A percentile compares a stretch with the other conserved stretches of the same genome.
Conservation (phyloP, 1,140 invertebrate species). For the Bemisia tabaci region DNA sequence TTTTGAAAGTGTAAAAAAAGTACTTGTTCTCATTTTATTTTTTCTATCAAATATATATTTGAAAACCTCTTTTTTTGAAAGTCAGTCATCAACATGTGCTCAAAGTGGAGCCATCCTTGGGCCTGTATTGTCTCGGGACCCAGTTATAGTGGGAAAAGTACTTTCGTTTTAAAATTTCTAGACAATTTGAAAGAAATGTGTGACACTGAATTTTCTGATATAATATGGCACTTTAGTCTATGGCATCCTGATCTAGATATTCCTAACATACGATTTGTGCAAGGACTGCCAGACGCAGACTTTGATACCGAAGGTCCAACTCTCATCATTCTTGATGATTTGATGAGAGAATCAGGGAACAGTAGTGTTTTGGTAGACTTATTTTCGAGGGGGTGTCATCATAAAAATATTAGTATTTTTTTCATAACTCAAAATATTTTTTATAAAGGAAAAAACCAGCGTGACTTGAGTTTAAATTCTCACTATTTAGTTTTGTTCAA, state of each 20-base stretch:
- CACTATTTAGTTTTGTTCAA: no score
- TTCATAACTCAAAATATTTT: conserved; percentile 9
- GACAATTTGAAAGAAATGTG: conserved; percentile 3
- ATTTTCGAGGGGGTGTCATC: conserved; percentile 11
- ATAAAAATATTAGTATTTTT: no score
- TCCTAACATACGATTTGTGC: not conserved
- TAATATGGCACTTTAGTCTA: conserved; percentile 1
- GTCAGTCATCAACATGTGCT: not conserved
- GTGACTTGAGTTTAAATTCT: conserved; percentile 8
- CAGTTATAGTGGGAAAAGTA: conserved; percentile 7
- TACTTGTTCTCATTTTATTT: no score
- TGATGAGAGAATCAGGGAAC: conserved; percentile 19
- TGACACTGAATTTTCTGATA: not conserved
- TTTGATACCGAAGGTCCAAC: not conserved
- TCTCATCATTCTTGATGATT: conserved; percentile 13
- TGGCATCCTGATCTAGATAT: not conserved
- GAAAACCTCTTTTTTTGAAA: no score
- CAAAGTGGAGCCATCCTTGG: conserved; percentile 8
- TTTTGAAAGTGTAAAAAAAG: no score
- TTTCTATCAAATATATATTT: no score
- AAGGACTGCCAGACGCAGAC: conserved; percentile 1
- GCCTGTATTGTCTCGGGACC: conserved; percentile 8
- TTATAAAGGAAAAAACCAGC: conserved; percentile 10
- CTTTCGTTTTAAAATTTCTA: conserved; percentile 10
- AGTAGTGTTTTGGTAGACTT: conserved; percentile 6